phyloP scores from a whole-genome alignment of 2,797 vertebrate genomes.

The Phoeniculus purpureus region DNA sequence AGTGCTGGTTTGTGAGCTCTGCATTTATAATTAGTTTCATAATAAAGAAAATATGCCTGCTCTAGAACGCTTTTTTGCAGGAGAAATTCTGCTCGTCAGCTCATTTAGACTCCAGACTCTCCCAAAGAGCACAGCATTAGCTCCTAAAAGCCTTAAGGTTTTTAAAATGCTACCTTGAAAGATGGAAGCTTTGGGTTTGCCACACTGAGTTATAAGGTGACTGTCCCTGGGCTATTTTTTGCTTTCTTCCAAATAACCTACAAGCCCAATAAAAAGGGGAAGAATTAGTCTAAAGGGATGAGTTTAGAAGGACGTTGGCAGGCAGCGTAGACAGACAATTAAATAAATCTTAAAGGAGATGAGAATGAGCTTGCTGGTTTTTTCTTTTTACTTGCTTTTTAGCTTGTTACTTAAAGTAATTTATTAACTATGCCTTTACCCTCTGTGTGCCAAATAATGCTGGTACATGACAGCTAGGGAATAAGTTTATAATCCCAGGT shows the following conservation, averaged over 20 bases:
- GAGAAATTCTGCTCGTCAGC: slow-evolving; percentile 26
- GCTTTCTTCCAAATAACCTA: slow-evolving; percentile 38
- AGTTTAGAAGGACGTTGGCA: slow-evolving; percentile 30
- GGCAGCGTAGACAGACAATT: slow-evolving; percentile 1
- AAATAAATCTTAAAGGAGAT: slow-evolving; percentile 6
- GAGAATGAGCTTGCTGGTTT: neutral
- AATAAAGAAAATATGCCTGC: neutral
- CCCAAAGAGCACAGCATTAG: neutral
- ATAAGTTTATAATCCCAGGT: neutral
- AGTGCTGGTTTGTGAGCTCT: neutral
- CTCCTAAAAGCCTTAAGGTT: slow-evolving; percentile 37
- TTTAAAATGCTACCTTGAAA: slow-evolving; percentile 32
- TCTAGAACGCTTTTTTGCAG: slow-evolving; percentile 13
- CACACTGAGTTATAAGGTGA: neutral
- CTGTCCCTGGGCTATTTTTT: slow-evolving; percentile 22
- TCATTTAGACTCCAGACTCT: neutral
- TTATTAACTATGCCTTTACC: neutral
- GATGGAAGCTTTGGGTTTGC: slow-evolving; percentile 28
- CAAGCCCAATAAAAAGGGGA: neutral
- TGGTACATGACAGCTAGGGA: neutral
- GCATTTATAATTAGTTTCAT: neutral
- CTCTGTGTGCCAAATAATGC: neutral
- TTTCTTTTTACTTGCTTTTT: neutral
- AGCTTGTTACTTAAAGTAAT: neutral
- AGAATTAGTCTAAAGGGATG: slow-evolving; percentile 39